Evolutionary conservation across 2,888 invertebrate species (phyloP).

Genomic region (Drosophila nigricruria): DNA sequence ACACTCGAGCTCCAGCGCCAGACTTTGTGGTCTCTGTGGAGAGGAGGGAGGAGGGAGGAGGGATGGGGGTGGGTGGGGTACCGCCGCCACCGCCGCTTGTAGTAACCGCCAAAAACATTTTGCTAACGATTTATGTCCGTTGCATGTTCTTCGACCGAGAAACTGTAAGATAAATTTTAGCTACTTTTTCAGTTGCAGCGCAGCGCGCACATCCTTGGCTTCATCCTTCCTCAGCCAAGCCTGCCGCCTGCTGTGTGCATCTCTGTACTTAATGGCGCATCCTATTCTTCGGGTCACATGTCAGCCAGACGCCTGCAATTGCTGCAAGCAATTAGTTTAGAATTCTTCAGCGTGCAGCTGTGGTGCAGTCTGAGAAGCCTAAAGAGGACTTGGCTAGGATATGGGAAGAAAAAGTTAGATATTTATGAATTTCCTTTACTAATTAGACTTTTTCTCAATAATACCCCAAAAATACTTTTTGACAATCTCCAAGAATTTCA

Average conservation of each 20-base stretch:
- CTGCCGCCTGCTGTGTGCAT: background rate
- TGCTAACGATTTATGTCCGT: slow-evolving; percentile 79
- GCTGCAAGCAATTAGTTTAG: slow-evolving; percentile 65
- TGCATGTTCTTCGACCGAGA: slow-evolving; percentile 54
- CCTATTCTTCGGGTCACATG: slow-evolving; percentile 50
- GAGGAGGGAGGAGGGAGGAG: background rate
- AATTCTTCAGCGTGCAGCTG: slow-evolving; percentile 6
- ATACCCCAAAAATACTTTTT: background rate
- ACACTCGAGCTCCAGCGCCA: slow-evolving; percentile 34
- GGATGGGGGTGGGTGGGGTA: background rate
- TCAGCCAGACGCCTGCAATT: slow-evolving; percentile 40
- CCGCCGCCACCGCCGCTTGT: slow-evolving; percentile 46
- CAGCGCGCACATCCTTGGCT: slow-evolving; percentile 20
- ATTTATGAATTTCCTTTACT: no score
- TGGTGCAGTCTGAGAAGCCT: background rate
- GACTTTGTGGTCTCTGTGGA: background rate
- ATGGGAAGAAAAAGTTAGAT: no score
- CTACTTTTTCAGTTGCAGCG: slow-evolving; percentile 63
- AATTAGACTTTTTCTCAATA: background rate
- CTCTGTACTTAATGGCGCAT: slow-evolving; percentile 57
- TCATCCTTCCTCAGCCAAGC: slow-evolving; percentile 5
- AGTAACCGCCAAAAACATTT: slow-evolving; percentile 78
- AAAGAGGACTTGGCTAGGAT: background rate
- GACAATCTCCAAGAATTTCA: background rate
- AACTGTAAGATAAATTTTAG: slow-evolving; percentile 65